Evolutionary conservation across 2,113 vertebrate species (phyloP), one percentile per base, ranked within the genome.

Genomic region (Blennius ocellaris): DNA sequence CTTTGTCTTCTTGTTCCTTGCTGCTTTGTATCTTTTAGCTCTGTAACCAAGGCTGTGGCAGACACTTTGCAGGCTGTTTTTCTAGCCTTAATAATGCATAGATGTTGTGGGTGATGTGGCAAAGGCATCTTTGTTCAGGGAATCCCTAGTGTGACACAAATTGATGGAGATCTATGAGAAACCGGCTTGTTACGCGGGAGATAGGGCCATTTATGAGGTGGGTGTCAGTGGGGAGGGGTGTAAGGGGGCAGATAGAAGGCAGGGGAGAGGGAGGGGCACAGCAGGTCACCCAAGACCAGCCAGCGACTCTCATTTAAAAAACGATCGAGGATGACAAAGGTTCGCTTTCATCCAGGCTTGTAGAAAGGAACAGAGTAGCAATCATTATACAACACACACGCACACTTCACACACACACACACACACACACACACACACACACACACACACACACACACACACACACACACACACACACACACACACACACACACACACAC

Each of bases 131-230:
- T 90, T 91, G 86, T 86, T 88, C 89, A 83, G 85, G 89, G 86
- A 90, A 87, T 93, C 91, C 90, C 92, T 88, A 83, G 86, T 84
- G 87, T 85, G 89, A 87, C 79, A 90, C 78, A 90, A 90, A 90
- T 87, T 90, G 90, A 92, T 93, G 88, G 91, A 91, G 92, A 92
- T 92, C 90, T 93, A 85, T 91, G 83, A 91, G 87, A 83, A 88
- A 56, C 69, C 56, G 53, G 82, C 81, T 90, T 87, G 78, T 90
- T 89, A 89, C 36, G 77, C 82, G 76, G 71, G 44, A 87, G 73
- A 72, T 36, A 39, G 62, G 61, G 69, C 76, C 74, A 48, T 84
- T 81, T 84, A 84, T 65, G 83, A 69, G 68, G 73, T 67, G 75
- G 83, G 75, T 76, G 61, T 57, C 59, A 62, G 79, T 59, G 89